Percentiles rank a stretch among this genome's conserved stretches.
phyloP scores from a whole-genome alignment of 2,797 vertebrate species.

The Avahi laniger region DNA sequence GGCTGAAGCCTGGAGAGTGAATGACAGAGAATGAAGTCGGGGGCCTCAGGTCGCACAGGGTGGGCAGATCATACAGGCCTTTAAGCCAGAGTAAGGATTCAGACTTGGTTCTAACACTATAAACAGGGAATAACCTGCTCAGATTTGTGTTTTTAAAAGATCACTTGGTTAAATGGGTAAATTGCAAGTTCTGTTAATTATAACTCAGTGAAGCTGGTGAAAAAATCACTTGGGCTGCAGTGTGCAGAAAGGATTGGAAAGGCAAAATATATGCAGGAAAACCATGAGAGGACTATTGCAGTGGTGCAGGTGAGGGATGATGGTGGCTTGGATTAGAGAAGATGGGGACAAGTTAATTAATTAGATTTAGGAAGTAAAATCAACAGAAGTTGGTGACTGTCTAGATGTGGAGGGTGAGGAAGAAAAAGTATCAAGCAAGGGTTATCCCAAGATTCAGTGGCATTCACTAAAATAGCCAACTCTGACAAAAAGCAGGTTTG shows the following conservation, averaged over 20 bases:
- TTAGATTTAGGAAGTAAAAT: not conserved
- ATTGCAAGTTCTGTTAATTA: not conserved
- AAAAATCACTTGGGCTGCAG: not conserved
- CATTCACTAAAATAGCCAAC: constrained; percentile 25
- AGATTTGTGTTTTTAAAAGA: constrained; percentile 11
- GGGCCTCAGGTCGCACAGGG: not conserved
- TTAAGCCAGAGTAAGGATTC: constrained; percentile 3
- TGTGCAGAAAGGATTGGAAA: not conserved
- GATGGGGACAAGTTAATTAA: not conserved
- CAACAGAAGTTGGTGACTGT: constrained; percentile 35
- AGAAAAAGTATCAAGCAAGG: not conserved
- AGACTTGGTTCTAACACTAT: constrained; percentile 3
- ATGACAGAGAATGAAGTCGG: not conserved
- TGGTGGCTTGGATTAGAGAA: not conserved
- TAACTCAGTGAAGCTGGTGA: not conserved
- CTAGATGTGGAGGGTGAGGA: not conserved
- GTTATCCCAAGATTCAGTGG: not conserved
- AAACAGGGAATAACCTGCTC: not conserved
- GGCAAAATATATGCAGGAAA: not conserved
- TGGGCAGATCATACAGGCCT: not conserved
- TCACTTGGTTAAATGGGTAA: not conserved
- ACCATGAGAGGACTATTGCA: not conserved
- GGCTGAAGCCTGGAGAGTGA: not conserved
- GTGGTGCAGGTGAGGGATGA: not conserved
- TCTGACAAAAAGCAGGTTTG: not conserved